Conservation (phyloP, 2,113 vertebrate genomes). For the Marcusenius ussheri region DNA sequence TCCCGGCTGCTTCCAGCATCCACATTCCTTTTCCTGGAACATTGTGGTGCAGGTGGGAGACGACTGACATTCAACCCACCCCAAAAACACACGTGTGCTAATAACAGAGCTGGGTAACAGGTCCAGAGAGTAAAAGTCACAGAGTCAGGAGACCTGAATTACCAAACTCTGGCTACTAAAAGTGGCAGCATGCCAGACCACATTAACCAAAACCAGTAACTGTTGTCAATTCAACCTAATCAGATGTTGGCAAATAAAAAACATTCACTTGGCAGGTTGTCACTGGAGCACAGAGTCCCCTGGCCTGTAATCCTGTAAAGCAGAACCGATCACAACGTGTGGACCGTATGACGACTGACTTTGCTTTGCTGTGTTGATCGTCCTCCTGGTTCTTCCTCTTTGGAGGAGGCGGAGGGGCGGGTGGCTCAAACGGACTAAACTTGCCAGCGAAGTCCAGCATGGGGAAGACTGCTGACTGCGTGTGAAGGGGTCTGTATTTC, state of each 20-base stretch:
- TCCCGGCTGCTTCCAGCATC: conserved; percentile 22
- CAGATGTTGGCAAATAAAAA: not conserved
- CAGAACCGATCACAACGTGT: not conserved
- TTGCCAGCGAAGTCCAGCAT: conserved; percentile 59
- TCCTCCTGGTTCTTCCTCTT: conserved; percentile 28
- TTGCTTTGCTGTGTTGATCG: conserved; percentile 30
- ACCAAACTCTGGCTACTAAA: not conserved
- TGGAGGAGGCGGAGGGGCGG: conserved; percentile 32
- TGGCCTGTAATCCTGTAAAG: not conserved
- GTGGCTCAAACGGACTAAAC: conserved; percentile 71
- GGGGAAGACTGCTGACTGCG: conserved; percentile 72
- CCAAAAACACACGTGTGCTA: not conserved
- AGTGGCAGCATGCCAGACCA: not conserved
- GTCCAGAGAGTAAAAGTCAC: no score
- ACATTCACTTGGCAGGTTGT: not conserved
- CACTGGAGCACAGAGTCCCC: not conserved
- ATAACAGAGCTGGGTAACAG: not conserved
- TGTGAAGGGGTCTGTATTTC: conserved; percentile 69
- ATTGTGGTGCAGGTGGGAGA: not conserved
- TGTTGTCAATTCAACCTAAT: not conserved
- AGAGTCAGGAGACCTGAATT: no score
- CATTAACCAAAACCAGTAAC: not conserved
- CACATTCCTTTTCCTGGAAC: conserved; percentile 30
- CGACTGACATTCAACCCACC: not conserved
- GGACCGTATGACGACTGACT: conserved; percentile 36